phyloP scores from a whole-genome alignment of 1,140 invertebrate genomes.

The Coelopa frigida region DNA sequence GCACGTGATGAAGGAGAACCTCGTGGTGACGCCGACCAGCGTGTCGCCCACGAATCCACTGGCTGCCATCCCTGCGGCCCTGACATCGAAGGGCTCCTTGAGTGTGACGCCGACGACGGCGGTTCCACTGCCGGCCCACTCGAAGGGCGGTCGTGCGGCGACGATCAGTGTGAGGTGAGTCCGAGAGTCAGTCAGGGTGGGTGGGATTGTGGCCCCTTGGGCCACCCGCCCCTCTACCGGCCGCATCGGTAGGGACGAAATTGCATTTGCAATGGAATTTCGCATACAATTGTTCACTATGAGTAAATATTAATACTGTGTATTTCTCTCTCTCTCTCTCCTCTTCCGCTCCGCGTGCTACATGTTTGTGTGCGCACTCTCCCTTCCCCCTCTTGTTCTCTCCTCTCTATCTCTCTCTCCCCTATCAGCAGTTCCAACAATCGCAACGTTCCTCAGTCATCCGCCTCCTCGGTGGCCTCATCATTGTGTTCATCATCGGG shows the following conservation, averaged over 20 bases:
- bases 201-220: not conserved
- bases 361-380: too few relatives aligned
- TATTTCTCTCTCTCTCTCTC: too few relatives aligned
- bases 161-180: conserved; percentile 38
- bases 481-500: conserved; percentile 25
- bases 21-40: conserved; percentile 55
- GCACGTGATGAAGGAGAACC: conserved; percentile 71
- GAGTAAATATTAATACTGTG: too few relatives aligned
- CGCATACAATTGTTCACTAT: too few relatives aligned
- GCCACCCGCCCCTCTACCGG: too few relatives aligned
- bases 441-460: conserved; percentile 24
- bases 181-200: not conserved
- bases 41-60: conserved; percentile 38
- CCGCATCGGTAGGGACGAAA: too few relatives aligned
- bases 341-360: too few relatives aligned
- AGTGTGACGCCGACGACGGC: conserved; percentile 46
- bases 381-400: not conserved
- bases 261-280: too few relatives aligned
- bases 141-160: conserved; percentile 31
- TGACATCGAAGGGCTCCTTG: conserved; percentile 48
- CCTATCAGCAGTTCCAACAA: conserved; percentile 35
- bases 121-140: conserved; percentile 49
- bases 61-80: conserved; percentile 48
- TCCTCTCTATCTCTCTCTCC: not conserved
- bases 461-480: conserved; percentile 22